Evolutionary conservation across 2,888 invertebrate species (phyloP).

Genomic region (Zeuzera pyrina): DNA sequence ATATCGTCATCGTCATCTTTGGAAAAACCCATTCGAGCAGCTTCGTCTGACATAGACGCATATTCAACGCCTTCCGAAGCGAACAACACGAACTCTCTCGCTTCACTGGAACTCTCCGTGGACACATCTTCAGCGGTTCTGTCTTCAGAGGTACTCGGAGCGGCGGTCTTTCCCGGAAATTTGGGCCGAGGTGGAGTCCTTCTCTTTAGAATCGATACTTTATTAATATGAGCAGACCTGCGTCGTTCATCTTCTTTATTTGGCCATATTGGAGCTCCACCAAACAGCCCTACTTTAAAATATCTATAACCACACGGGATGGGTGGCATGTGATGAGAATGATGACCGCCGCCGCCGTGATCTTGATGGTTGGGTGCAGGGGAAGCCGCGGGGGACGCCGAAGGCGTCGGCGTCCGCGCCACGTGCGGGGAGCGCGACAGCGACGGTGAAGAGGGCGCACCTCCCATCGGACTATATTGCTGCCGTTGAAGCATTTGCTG

Average conservation of each 20-base stretch:
- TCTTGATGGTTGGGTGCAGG: slow-evolving; percentile 41
- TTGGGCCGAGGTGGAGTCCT: slow-evolving; percentile 74
- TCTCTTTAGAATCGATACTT: slow-evolving; percentile 73
- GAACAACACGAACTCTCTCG: slow-evolving; percentile 77
- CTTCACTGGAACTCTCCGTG: slow-evolving; percentile 71
- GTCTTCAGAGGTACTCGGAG: slow-evolving; percentile 23
- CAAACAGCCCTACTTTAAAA: slow-evolving; percentile 75
- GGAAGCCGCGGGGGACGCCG: slow-evolving; percentile 54
- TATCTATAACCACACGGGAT: slow-evolving; percentile 74
- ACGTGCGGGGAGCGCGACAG: slow-evolving; percentile 73
- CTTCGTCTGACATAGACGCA: slow-evolving; percentile 70
- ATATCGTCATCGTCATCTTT: slow-evolving; percentile 41
- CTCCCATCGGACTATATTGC: slow-evolving; percentile 66
- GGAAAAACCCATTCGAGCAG: slow-evolving; percentile 37
- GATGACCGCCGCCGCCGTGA: slow-evolving; percentile 53
- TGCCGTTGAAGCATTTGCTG: slow-evolving; percentile 65
- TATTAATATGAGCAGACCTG: slow-evolving; percentile 48
- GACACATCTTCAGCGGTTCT: slow-evolving; percentile 37
- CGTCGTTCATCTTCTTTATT: slow-evolving; percentile 51
- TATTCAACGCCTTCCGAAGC: slow-evolving; percentile 75
- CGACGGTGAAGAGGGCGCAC: slow-evolving; percentile 72
- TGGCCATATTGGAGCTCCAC: slow-evolving; percentile 79
- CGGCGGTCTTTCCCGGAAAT: slow-evolving; percentile 39
- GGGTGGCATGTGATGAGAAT: slow-evolving; percentile 70
- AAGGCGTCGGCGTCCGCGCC: slow-evolving; percentile 57